Percentiles rank a stretch among this genome's conserved stretches.
phyloP scores from a whole-genome alignment of 2,797 vertebrate species.

The Squalus acanthias region DNA sequence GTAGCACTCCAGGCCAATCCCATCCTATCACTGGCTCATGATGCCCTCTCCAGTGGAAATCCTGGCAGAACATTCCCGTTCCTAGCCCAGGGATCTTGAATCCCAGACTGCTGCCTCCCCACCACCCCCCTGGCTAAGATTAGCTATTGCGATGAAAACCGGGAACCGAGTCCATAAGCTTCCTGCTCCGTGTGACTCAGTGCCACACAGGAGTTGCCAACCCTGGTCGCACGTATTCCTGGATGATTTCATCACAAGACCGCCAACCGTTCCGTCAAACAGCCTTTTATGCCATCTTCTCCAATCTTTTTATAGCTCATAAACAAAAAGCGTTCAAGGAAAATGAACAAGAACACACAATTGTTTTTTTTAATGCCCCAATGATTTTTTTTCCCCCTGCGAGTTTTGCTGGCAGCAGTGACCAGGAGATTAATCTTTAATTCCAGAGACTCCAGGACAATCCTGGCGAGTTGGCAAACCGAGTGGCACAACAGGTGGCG shows the following conservation, averaged over 20 bases:
- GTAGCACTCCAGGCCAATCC: neutral
- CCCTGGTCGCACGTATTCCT: neutral
- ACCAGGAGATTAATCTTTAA: neutral
- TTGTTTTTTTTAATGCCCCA: neutral
- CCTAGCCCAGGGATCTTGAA: neutral
- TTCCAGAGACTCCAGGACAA: neutral
- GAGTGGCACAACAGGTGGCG: neutral
- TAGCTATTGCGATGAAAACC: neutral
- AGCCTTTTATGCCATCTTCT: neutral
- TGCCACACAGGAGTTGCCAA: neutral
- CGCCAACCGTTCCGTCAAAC: neutral
- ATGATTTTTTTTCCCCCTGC: neutral
- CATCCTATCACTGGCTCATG: neutral
- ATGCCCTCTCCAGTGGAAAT: neutral
- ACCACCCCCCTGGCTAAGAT: neutral
- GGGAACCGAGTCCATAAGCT: neutral
- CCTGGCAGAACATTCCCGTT: neutral
- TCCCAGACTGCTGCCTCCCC: neutral
- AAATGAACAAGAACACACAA: neutral
- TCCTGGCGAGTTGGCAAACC: neutral
- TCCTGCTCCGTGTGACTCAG: neutral
- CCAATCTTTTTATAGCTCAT: neutral
- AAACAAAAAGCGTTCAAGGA: neutral
- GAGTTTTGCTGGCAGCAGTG: neutral
- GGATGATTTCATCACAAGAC: neutral